Conservation (phyloP, 2,113 vertebrate species). For the Hemichromis elongatus region DNA sequence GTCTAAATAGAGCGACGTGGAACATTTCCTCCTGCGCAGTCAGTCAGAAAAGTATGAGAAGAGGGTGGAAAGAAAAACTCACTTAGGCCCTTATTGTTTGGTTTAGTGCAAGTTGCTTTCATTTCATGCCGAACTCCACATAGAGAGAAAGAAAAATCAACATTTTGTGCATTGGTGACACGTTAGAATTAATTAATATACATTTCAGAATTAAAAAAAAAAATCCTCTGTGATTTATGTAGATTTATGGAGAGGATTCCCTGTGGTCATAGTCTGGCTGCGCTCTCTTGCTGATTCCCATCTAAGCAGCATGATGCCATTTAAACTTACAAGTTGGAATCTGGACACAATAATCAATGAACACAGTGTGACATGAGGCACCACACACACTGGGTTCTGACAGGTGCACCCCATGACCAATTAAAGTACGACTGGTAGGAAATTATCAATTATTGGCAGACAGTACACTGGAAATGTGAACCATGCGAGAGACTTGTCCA, state of each 20-base stretch:
- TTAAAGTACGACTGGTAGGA: constrained; percentile 22
- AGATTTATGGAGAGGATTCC: neutral
- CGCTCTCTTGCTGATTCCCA: constrained; percentile 6
- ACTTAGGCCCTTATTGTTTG: constrained; percentile 15
- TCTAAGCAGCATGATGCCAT: neutral
- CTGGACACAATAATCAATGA: constrained; percentile 57
- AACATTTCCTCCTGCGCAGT: constrained; percentile 64
- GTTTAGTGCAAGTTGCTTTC: constrained; percentile 24
- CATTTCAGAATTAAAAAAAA: neutral
- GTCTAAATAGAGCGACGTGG: constrained; percentile 65
- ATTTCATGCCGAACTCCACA: constrained; percentile 40
- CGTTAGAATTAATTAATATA: neutral
- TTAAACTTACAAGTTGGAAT: constrained; percentile 30
- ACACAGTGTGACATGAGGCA: constrained; percentile 17
- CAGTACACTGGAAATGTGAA: neutral
- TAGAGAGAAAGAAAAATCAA: constrained; percentile 16
- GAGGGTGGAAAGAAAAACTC: neutral
- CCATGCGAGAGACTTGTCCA: neutral
- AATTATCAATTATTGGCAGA: constrained; percentile 36
- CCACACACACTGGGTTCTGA: constrained; percentile 19
- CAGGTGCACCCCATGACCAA: constrained; percentile 43
- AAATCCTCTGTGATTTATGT: neutral
- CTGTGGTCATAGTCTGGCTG: neutral
- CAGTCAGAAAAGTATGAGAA: constrained; percentile 19
- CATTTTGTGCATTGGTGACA: constrained; percentile 14